Conservation (phyloP, 2,888 invertebrate genomes). For the Hartigia nigra region DNA sequence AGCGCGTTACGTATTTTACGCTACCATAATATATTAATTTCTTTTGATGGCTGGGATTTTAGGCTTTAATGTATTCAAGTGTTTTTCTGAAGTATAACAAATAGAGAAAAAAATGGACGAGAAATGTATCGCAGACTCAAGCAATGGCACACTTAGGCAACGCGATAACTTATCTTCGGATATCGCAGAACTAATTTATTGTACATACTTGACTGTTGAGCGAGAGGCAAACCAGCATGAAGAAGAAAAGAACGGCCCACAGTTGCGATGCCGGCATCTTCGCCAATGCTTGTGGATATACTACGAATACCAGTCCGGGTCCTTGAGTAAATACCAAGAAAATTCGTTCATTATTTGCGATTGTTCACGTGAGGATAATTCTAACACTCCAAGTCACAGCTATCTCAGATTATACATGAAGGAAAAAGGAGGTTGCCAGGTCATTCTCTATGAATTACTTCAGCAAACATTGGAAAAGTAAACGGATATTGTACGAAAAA, state of each 20-base stretch:
- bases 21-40: background rate
- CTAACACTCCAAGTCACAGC: background rate
- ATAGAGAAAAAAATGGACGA: background rate
- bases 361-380: background rate
- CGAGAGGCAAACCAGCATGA: conserved; percentile 88
- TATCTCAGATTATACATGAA: background rate
- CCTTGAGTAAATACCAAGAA: conserved; percentile 67
- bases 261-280: conserved; percentile 92
- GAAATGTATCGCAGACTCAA: background rate
- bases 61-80: background rate
- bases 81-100: background rate
- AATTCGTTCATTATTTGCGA: background rate
- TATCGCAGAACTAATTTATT: conserved; percentile 9
- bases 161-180: background rate
- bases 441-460: background rate
- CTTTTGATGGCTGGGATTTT: background rate
- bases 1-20: background rate
- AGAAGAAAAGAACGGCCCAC: conserved; percentile 91
- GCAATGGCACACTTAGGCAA: background rate
- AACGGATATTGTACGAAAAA: background rate
- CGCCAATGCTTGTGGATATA: conserved; percentile 91
- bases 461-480: background rate
- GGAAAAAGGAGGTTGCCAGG: background rate
- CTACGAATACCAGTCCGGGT: conserved; percentile 90
- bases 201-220: conserved; percentile 84